Base-by-base conservation (phyloP, 1,140 invertebrate genomes). In the Metopolophium dirhodum region DNA sequence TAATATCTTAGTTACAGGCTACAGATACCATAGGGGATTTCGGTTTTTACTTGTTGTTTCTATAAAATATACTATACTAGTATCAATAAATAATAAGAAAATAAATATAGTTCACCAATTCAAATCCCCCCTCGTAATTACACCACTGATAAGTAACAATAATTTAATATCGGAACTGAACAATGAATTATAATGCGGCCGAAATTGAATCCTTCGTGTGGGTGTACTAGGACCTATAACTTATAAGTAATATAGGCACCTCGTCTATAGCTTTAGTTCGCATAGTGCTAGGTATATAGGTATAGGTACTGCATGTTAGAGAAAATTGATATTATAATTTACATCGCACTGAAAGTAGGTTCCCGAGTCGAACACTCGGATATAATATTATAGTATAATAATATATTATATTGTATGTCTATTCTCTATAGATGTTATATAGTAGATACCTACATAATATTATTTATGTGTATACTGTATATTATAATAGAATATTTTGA, bases 291-390 rank as follows among this genome's bases (percentile, higher is more conserved):
- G 30, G 30, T 68, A n/a, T 68, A 68, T n/a, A 68, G 30, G 6
- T n/a, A 54, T 22, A 54, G 49, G 18, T 51, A 51, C 26, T 61
- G 61, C 61, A 77, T 77, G 30, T 1, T n/a, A 77, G 30, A 77
- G n/a, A 77, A 77, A 77, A 77, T n/a, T 77, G 30, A 77, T 77
- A n/a, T 77, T 77, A 77, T n/a, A 77, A 77, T 18, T n/a, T n/a
- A 77, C 11, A 7, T 77, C 18, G 23, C 23, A 41, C 37, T 26
- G 41, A 45, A 85, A 85, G 37, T 41, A 9, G 22, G 26, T 85
- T 85, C 23, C 37, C 22, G 37, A 85, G 26, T 8, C 3, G 0
- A 77, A 77, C 6, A 77, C n/a, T 77, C n/a, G n/a, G 20, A 20
- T 54, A 51, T 14, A 30, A 20, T 23, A 54, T 7, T 11, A 68